Evolutionary conservation across 1,140 invertebrate genomes (phyloP), one percentile per base, ranked within the genome.

Genomic region (Drosophila orena): DNA sequence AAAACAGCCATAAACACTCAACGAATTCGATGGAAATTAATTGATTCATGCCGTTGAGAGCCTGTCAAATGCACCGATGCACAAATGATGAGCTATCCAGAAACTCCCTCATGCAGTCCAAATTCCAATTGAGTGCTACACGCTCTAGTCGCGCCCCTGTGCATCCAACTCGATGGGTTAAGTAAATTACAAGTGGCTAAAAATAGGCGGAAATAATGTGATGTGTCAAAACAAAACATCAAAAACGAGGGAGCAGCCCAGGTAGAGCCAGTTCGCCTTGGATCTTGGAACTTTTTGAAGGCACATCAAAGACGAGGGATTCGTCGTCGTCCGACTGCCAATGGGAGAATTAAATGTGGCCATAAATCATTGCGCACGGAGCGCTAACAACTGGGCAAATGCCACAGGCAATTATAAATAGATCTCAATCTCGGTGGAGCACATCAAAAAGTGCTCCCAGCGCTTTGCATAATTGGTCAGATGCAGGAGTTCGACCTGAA

Each of bases 151-250:
- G 38, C 34, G 44, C 56, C 24, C 49, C 40, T 27, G 37, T 43
- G 37, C 37, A 5, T 11, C 12, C 22, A 24, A 38, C 40, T 27
- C 40, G 38, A 59, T 47, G 77, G 70, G 59, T 71, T 72, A 70
- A 88, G 79, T 84, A 83, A 84, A 80, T 88, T 79, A 77, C 76
- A 57, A 40, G 55, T n/a, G 49, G 7, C 84, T 70, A 74, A 79
- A 89, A 88, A 88, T 89, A 88, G 52, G n/a, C 79, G 42, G 52
- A 74, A 89, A 88, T 89, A 89, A 88, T 88, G 84, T 53, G 79
- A 76, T 81, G 83, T 86, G 83, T 86, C 83, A 88, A 86, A 86
- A 86, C 83, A 86, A 73, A 88, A 89, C 83, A 86, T 86, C 84
- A 86, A 86, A 86, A 83, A 70, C 61, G 50, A 76, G 49, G 34